Evolutionary conservation across 2,113 vertebrate genomes (phyloP).

Genomic region (Apodemus sylvaticus): DNA sequence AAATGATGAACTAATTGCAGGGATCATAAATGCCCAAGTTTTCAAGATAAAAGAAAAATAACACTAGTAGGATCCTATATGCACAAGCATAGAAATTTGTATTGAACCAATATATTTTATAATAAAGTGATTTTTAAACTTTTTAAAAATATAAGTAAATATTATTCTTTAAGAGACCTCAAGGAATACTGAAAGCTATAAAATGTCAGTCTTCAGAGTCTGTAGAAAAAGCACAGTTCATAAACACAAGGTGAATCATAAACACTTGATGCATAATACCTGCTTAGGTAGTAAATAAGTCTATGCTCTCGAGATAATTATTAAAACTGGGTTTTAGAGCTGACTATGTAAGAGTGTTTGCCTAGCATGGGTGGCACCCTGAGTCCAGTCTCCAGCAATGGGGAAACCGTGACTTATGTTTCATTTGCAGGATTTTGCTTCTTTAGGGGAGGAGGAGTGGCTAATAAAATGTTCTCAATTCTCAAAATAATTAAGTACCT

Average conservation of each 20-base stretch:
- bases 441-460: not conserved
- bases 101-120: not conserved
- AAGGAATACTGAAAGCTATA: slow-evolving; percentile 42
- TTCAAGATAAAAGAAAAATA: slow-evolving; percentile 41
- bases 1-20: slow-evolving; percentile 34
- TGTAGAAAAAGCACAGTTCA: slow-evolving; percentile 4
- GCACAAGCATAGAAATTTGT: slow-evolving; percentile 6
- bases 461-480: slow-evolving; percentile 24
- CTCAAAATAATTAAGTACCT: slow-evolving; percentile 52
- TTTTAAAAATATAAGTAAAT: slow-evolving; percentile 31
- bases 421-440: slow-evolving; percentile 36
- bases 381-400: not conserved
- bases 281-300: not conserved
- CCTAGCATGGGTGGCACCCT: too few relatives aligned
- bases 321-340: slow-evolving; percentile 26
- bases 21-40: not conserved
- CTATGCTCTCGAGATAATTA: not conserved
- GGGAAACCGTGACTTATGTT: not conserved
- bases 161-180: slow-evolving; percentile 30
- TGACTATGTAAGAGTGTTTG: not conserved
- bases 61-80: not conserved
- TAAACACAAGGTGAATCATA: not conserved
- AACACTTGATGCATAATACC: not conserved
- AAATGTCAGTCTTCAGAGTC: slow-evolving; percentile 1
- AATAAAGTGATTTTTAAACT: not conserved